phyloP scores from a whole-genome alignment of 2,888 invertebrate genomes.

The Spodoptera picta region DNA sequence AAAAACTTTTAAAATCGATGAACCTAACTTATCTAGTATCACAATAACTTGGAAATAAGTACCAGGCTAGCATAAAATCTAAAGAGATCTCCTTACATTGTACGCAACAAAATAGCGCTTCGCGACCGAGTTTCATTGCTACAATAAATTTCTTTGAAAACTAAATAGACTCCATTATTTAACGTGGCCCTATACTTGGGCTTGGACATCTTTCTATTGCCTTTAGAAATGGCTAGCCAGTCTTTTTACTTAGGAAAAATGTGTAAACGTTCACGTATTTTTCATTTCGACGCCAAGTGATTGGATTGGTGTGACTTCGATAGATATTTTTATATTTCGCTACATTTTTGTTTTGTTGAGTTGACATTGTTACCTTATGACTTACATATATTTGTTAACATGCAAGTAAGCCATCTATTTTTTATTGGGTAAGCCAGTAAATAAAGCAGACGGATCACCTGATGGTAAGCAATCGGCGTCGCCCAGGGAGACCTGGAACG shows the following conservation, averaged over 20 bases:
- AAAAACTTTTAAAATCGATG: no score
- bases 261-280: constrained; percentile 9
- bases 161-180: constrained; percentile 58
- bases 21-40: no score
- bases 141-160: constrained; percentile 57
- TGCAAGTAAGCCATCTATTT: no score
- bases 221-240: constrained; percentile 22
- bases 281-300: constrained; percentile 8
- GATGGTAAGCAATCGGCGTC: no score
- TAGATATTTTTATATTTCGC: neutral
- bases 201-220: constrained; percentile 44
- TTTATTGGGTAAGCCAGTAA: no score
- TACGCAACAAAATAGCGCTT: constrained; percentile 47
- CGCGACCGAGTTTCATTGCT: constrained; percentile 52
- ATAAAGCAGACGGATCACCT: no score
- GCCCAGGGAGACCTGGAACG: no score
- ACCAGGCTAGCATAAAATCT: constrained; percentile 40
- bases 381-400: no score
- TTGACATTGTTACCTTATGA: no score
- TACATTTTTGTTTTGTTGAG: no score
- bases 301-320: neutral
- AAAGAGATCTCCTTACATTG: constrained; percentile 21
- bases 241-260: constrained; percentile 5
- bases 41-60: constrained; percentile 23
- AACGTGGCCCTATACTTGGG: constrained; percentile 27